Evolutionary conservation across 2,113 vertebrate genomes (phyloP), one percentile per base, ranked within the genome.

Genomic region (Noctilio leporinus): DNA sequence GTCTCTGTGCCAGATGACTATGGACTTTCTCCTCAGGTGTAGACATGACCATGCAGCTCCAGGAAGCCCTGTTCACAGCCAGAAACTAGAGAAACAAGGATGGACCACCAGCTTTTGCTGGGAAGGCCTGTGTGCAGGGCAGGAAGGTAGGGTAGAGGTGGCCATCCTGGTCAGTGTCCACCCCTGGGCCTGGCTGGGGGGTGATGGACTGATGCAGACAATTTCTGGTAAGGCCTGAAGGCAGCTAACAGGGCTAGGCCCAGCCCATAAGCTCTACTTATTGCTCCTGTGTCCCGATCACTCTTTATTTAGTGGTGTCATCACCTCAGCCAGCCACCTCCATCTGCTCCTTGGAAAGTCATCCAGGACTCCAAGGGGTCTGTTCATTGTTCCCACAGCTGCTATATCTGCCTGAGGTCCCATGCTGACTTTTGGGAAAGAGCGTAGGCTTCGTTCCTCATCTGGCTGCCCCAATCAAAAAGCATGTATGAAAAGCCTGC

Each of bases 11-110:
- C 53, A 26, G 38, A 45, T 33, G 30, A 15, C 84, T 10, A 8
- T n/a, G 16, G 33, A 55, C 40, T 4, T 57, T 33, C 11, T 47
- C 33, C 4, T 26, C 2, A 24, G 40, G 11, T 35, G 24, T 73
- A 8, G 24, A 15, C 16, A 12, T 0, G 1, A 57, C 33, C 6
- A 0, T 10, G 30, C 38, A 47, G 49, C 62, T 4, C 40, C 5
- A 0, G 3, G 33, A 24, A 72, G 16, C 78, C 65, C 17, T 40
- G 5, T n/a, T 26, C 33, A 45, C 20, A n/a, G 62, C 59, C 38
- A 8, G 33, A 30, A 33, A 10, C 57, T 33, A 35, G 0, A 57
- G 33, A 28, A 22, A 16, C 35, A 20, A 55, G 51, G 67, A 14
- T 0, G 2, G 35, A 28, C 84, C 35, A 24, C 19, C 43, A 8